These are phyloP conservation scores for Hypothenemus hampei DNA, from an alignment of 1,140 invertebrate genomes.

Conservation along the genomic window DNA sequence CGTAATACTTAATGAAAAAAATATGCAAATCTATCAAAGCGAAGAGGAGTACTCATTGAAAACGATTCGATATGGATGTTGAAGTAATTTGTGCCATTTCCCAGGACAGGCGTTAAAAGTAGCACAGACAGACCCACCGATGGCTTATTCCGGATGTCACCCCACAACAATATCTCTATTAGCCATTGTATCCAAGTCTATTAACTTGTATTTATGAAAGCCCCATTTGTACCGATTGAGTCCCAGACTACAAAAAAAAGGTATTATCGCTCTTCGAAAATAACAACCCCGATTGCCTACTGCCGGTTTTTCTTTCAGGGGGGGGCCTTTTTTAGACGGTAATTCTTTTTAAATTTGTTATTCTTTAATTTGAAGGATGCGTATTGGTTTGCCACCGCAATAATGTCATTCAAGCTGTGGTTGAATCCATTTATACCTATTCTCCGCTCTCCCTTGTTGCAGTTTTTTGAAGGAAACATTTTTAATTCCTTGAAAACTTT, in stretches of 20 bases:
- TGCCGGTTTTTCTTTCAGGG: not conserved
- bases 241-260: conserved; percentile 6
- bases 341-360: conserved; percentile 20
- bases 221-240: conserved; percentile 22
- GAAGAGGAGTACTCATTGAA: not conserved
- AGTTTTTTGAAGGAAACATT: too few relatives aligned
- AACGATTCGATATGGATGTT: conserved; percentile 27
- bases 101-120: conserved; percentile 22
- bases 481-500: too few relatives aligned
- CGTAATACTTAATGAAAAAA: conserved; percentile 21
- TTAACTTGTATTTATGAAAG: conserved; percentile 39
- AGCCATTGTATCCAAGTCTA: conserved; percentile 35
- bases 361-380: conserved; percentile 17
- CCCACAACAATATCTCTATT: conserved; percentile 38
- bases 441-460: too few relatives aligned
- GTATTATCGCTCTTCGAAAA: conserved; percentile 19
- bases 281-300: conserved; percentile 10
- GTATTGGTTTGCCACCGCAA: too few relatives aligned
- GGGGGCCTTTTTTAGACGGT: too few relatives aligned
- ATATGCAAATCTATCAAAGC: conserved; percentile 7
- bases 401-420: too few relatives aligned
- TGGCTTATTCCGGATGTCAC: conserved; percentile 35
- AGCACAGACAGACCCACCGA: conserved; percentile 12
- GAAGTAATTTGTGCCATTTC: conserved; percentile 30
- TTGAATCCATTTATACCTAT: too few relatives aligned